A percentile compares a stretch with the other conserved stretches of the same genome.
These are phyloP conservation scores for Andrena fulva DNA, from an alignment of 2,888 invertebrate species.

Conservation along the genomic window DNA sequence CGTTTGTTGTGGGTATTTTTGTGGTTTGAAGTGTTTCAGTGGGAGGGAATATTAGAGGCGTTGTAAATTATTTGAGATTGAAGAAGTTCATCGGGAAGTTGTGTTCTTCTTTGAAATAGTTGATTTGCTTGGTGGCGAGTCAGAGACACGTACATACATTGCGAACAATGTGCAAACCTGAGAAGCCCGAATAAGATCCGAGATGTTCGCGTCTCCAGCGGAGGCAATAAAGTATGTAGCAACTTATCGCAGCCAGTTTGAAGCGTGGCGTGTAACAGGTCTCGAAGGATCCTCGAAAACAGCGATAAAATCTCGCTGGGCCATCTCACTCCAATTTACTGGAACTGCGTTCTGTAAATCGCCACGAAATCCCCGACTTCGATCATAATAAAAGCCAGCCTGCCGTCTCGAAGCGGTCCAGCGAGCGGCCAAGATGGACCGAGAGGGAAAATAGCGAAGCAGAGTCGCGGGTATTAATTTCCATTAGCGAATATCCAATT, in stretches of 20 bases:
- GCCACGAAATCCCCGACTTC: slow-evolving; percentile 18
- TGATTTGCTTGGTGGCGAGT: too few species aligned
- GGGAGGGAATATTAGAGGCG: too few species aligned
- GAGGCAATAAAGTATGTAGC: neutral
- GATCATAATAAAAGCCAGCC: slow-evolving; percentile 40
- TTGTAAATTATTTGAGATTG: too few species aligned
- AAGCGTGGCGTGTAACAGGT: neutral
- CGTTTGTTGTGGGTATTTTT: too few species aligned
- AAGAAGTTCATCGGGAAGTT: too few species aligned
- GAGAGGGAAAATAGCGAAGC: slow-evolving; percentile 25
- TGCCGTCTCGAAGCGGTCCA: neutral
- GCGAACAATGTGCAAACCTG: too few species aligned
- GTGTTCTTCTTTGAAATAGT: too few species aligned
- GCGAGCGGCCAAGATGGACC: slow-evolving; percentile 8
- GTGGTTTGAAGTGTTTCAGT: too few species aligned
- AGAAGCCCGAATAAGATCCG: too few species aligned
- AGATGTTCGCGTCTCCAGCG: neutral
- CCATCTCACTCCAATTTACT: slow-evolving; percentile 25
- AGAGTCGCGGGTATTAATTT: slow-evolving; percentile 75
- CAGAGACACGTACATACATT: too few species aligned
- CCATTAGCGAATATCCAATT: slow-evolving; percentile 79
- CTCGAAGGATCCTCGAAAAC: neutral
- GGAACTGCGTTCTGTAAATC: slow-evolving; percentile 15
- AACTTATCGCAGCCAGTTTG: neutral
- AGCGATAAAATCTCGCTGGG: slow-evolving; percentile 11